Conservation (phyloP, 2,113 vertebrate genomes). For the Nannobrachium achirus region DNA sequence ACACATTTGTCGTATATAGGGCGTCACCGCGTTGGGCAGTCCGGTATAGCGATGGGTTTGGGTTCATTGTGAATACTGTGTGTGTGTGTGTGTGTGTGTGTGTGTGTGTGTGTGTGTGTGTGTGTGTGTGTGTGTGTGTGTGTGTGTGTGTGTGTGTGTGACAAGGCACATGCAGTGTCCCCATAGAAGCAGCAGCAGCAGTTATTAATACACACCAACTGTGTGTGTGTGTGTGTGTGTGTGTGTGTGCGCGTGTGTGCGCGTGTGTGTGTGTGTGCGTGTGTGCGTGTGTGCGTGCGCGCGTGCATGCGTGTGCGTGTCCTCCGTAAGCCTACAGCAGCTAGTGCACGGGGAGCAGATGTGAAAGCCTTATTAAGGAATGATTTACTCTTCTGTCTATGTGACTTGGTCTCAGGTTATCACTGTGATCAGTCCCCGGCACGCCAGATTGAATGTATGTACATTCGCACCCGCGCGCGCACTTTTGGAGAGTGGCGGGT, state of each 20-base stretch:
- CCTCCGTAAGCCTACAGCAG: slow-evolving; percentile 45
- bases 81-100: too few relatives aligned
- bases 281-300: not conserved
- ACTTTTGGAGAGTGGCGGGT: slow-evolving; percentile 23
- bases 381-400: slow-evolving; percentile 70
- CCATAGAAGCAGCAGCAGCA: not conserved
- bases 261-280: not conserved
- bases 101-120: too few relatives aligned
- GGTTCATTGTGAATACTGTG: too few relatives aligned
- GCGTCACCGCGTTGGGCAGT: too few relatives aligned
- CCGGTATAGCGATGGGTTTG: too few relatives aligned
- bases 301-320: slow-evolving; percentile 24
- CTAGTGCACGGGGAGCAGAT: slow-evolving; percentile 53
- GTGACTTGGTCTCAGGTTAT: slow-evolving; percentile 70
- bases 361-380: slow-evolving; percentile 76
- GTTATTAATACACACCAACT: slow-evolving; percentile 33
- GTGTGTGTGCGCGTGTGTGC: not conserved
- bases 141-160: too few relatives aligned
- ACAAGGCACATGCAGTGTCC: too few relatives aligned
- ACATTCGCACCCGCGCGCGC: slow-evolving; percentile 1
- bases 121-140: too few relatives aligned
- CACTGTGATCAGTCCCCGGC: slow-evolving; percentile 56
- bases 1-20: too few relatives aligned
- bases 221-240: slow-evolving; percentile 5
- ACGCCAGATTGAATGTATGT: slow-evolving; percentile 5